A percentile compares a stretch with the other conserved stretches of the same genome.
These are phyloP conservation scores for Xenopus laevis DNA, from an alignment of 2,113 vertebrate genomes.

Conservation along the genomic window DNA sequence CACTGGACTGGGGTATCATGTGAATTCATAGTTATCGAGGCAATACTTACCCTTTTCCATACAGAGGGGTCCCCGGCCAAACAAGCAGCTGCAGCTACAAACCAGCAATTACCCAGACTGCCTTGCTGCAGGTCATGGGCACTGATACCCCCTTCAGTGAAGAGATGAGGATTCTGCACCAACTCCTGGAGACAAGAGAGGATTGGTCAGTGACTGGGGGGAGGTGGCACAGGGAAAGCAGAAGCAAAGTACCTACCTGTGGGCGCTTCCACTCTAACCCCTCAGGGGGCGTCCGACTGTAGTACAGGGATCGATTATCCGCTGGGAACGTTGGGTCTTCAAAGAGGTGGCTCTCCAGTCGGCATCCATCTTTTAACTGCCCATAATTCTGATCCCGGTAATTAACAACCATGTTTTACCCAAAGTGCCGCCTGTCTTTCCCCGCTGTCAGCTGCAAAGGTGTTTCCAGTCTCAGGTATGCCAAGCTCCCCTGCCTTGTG, in stretches of 20 bases:
- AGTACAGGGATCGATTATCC: conserved; percentile 66
- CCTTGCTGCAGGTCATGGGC: conserved; percentile 76
- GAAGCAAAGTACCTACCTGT: conserved; percentile 48
- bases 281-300: conserved; percentile 60
- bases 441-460: conserved; percentile 26
- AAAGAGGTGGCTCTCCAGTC: conserved; percentile 60
- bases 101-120: conserved; percentile 80
- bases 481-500: no score
- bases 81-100: conserved; percentile 77
- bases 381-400: conserved; percentile 68
- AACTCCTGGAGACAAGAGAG: not conserved
- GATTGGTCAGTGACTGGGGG: not conserved
- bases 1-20: no score
- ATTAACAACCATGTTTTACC: conserved; percentile 36
- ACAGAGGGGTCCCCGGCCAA: conserved; percentile 69
- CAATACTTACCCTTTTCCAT: conserved; percentile 69
- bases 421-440: not conserved
- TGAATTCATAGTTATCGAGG: no score
- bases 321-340: conserved; percentile 70
- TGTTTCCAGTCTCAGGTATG: not conserved
- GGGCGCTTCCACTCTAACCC: conserved; percentile 74
- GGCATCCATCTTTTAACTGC: conserved; percentile 60
- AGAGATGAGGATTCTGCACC: conserved; percentile 17
- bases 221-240: not conserved
- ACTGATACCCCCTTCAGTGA: conserved; percentile 65